Evolutionary conservation across 2,113 vertebrate species (phyloP).

Genomic region (Actenoides hombroni): DNA sequence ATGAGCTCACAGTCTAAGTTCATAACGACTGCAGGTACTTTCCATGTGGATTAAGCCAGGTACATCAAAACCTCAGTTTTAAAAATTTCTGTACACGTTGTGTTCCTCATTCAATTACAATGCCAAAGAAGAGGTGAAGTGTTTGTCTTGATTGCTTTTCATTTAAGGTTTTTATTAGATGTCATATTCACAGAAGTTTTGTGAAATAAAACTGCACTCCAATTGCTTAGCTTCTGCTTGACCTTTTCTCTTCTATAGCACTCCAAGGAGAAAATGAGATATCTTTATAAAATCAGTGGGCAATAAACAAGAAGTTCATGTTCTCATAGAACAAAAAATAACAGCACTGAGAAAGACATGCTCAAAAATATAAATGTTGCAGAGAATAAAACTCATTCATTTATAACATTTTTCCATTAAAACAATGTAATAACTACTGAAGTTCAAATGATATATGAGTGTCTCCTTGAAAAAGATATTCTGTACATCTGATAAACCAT

Average conservation of each 20-base stretch:
- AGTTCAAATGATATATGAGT: conserved; percentile 40
- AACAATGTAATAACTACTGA: conserved; percentile 41
- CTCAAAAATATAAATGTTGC: conserved; percentile 23
- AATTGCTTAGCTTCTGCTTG: not conserved
- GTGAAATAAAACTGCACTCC: not conserved
- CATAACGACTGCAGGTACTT: not conserved
- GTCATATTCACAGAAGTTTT: not conserved
- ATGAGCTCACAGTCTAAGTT: not conserved
- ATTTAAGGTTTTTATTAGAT: not conserved
- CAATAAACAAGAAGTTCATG: conserved; percentile 56
- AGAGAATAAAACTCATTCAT: conserved; percentile 51
- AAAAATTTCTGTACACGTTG: not conserved
- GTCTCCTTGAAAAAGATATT: conserved; percentile 73
- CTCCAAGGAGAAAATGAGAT: conserved; percentile 38
- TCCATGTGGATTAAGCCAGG: not conserved
- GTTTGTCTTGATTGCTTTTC: not conserved
- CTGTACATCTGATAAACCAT: conserved; percentile 59
- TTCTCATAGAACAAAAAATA: conserved; percentile 43
- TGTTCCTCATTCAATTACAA: not conserved
- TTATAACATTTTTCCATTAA: conserved; percentile 65
- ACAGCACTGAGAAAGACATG: conserved; percentile 22
- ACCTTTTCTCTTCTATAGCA: not conserved
- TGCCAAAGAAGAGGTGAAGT: not conserved
- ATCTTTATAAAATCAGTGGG: conserved; percentile 22
- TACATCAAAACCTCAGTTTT: not conserved